Conservation (phyloP, 2,113 vertebrate species). For the Tetrax tetrax region DNA sequence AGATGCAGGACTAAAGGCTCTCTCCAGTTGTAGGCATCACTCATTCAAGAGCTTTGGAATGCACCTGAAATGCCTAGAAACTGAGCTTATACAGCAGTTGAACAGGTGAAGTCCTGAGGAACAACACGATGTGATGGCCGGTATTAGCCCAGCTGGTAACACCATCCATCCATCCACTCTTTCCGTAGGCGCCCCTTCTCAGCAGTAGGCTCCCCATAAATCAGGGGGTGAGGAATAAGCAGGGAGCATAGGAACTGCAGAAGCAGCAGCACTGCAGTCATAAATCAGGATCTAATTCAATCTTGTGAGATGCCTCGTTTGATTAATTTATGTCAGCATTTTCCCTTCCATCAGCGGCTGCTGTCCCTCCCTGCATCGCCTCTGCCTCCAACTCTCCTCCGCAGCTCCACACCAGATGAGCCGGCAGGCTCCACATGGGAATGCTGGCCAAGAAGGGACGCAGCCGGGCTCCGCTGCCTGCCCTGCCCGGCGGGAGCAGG, state of each 20-base stretch:
- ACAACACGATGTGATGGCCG: background rate
- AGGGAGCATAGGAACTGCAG: conserved; percentile 44
- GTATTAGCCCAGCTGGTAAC: background rate
- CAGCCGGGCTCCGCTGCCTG: background rate
- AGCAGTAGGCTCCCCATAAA: conserved; percentile 68
- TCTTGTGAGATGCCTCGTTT: conserved; percentile 76
- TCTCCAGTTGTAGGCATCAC: background rate
- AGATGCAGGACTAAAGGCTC: background rate
- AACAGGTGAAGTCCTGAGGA: background rate
- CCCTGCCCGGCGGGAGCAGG: rapidly evolving
- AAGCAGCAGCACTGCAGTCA: conserved; percentile 65
- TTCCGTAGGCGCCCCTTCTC: conserved; percentile 12
- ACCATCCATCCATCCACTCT: background rate
- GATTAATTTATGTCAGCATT: conserved; percentile 81
- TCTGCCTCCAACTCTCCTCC: background rate
- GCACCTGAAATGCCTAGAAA: background rate
- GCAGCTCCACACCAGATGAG: background rate
- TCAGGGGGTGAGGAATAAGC: conserved; percentile 63
- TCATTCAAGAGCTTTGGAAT: background rate
- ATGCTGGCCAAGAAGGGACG: background rate
- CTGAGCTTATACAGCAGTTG: conserved; percentile 21
- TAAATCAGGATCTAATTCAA: conserved; percentile 83
- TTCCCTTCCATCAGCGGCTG: conserved; percentile 40
- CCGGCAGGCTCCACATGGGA: background rate
- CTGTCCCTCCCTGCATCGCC: conserved; percentile 18